Conservation (phyloP, 2,797 vertebrate genomes). For the Taenioides sp. region DNA sequence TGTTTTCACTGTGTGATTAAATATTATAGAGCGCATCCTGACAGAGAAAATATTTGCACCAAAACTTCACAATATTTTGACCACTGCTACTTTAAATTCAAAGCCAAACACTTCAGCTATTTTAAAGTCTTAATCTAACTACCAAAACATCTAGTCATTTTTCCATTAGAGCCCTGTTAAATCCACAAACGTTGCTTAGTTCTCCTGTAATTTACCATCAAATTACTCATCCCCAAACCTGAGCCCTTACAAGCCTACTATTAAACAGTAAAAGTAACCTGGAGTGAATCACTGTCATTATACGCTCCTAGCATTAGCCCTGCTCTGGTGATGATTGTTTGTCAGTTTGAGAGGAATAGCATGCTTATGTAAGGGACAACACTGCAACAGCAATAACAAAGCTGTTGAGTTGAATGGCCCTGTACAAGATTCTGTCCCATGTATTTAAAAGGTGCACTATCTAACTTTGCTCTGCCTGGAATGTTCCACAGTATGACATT, state of each 20-base stretch:
- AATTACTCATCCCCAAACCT: neutral
- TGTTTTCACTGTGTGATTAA: neutral
- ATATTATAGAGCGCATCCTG: neutral
- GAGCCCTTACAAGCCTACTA: neutral
- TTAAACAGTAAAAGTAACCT: constrained; percentile 1
- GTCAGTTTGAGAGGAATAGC: too few relatives aligned
- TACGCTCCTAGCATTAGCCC: neutral
- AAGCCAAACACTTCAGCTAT: neutral
- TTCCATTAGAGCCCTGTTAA: neutral
- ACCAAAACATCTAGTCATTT: neutral
- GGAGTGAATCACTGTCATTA: constrained; percentile 4
- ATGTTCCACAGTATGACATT: too few relatives aligned
- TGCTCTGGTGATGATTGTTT: neutral
- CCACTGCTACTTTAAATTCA: neutral
- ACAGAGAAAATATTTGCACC: neutral
- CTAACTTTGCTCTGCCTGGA: too few relatives aligned
- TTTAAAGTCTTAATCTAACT: neutral
- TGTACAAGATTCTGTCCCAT: too few relatives aligned
- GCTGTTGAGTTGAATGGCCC: neutral
- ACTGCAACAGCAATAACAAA: neutral
- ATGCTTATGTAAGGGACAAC: neutral
- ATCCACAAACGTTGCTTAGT: neutral
- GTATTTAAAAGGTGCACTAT: too few relatives aligned
- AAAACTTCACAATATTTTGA: neutral
- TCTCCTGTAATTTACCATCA: neutral